Conservation (phyloP, 2,113 vertebrate species). For the Ciconia maguari region DNA sequence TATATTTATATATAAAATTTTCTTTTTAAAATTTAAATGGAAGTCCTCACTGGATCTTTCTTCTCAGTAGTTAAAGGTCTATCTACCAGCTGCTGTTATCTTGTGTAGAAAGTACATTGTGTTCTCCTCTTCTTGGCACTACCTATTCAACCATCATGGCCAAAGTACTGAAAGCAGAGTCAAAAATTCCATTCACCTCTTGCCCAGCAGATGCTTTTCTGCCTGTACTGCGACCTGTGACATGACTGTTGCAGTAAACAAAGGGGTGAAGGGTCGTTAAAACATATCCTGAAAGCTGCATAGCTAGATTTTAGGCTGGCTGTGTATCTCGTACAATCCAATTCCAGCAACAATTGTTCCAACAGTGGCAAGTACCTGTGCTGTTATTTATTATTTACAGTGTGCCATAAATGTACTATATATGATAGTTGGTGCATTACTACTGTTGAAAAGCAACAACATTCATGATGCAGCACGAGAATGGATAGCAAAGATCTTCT, state of each 20-base stretch:
- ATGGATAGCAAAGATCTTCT: neutral
- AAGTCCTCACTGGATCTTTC: neutral
- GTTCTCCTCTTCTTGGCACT: constrained; percentile 11
- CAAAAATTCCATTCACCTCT: constrained; percentile 39
- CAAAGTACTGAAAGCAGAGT: neutral
- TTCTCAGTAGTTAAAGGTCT: neutral
- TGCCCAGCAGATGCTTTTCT: constrained; percentile 8
- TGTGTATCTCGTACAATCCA: neutral
- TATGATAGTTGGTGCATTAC: neutral
- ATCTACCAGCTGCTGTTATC: constrained; percentile 16
- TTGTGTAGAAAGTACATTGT: neutral
- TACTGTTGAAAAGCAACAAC: neutral
- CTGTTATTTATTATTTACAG: neutral
- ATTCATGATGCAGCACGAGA: neutral
- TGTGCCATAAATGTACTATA: neutral
- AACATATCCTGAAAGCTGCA: neutral
- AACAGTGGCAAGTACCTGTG: neutral
- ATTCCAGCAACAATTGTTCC: neutral
- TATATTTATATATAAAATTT: too few relatives aligned
- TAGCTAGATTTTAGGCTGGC: neutral
- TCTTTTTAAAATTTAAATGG: neutral
- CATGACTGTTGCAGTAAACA: neutral
- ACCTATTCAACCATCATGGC: neutral
- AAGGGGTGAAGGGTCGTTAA: neutral
- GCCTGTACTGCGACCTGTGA: neutral